phyloP scores from a whole-genome alignment of 2,888 invertebrate genomes.

The Fabriciana adippe region DNA sequence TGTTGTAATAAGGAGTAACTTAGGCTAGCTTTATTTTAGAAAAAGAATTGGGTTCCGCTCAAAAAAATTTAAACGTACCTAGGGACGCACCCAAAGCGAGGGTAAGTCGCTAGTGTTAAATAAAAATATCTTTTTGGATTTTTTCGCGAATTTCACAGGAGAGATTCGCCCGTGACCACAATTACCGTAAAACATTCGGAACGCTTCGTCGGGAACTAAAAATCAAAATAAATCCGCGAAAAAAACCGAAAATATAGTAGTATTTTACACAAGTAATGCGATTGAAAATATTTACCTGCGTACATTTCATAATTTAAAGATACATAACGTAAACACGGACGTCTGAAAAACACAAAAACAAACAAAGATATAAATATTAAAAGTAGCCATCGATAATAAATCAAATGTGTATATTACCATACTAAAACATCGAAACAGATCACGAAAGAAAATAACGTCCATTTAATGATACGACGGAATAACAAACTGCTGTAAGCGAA shows the following conservation, averaged over 20 bases:
- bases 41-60: too few species aligned
- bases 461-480: slow-evolving; percentile 38
- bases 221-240: too few species aligned
- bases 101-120: too few species aligned
- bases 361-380: slow-evolving; percentile 14
- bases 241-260: too few species aligned
- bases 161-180: too few species aligned
- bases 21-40: too few species aligned
- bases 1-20: not conserved
- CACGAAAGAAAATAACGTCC: slow-evolving; percentile 31
- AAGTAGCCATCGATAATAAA: slow-evolving; percentile 16
- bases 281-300: not conserved
- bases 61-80: too few species aligned
- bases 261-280: not conserved
- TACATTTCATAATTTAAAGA: not conserved
- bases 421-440: slow-evolving; percentile 29
- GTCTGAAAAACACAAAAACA: slow-evolving; percentile 6
- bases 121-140: too few species aligned
- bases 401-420: slow-evolving; percentile 30
- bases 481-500: slow-evolving; percentile 36
- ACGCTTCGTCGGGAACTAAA: too few species aligned
- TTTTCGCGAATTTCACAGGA: too few species aligned
- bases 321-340: not conserved
- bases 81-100: too few species aligned
- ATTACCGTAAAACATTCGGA: too few species aligned